Conservation (phyloP, 1,140 invertebrate genomes). For the Leguminivora glycinivorella region DNA sequence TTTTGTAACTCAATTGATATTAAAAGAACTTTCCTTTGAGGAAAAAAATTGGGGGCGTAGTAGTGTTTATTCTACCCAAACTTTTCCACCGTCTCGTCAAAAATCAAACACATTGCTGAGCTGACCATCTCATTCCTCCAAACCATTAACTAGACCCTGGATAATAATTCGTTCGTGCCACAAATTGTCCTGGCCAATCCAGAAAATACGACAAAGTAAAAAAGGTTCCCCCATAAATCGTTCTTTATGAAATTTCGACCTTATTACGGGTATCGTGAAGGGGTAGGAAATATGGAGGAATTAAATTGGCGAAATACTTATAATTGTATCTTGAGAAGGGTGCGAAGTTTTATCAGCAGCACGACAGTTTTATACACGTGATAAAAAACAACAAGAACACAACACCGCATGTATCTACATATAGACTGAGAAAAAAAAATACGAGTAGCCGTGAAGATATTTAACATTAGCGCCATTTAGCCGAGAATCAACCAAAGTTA, state of each 20-base stretch:
- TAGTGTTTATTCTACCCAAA: too few relatives aligned
- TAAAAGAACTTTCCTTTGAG: too few relatives aligned
- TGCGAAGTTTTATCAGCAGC: not conserved
- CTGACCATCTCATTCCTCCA: not conserved
- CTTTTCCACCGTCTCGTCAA: too few relatives aligned
- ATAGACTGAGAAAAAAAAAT: too few relatives aligned
- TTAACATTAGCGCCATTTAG: too few relatives aligned
- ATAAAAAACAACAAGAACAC: not conserved
- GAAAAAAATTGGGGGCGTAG: too few relatives aligned
- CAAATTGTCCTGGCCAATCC: conserved; percentile 19
- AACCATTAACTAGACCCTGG: not conserved
- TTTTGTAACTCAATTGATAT: too few relatives aligned
- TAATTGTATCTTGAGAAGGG: conserved; percentile 3
- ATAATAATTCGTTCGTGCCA: conserved; percentile 23
- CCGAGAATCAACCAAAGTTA: too few relatives aligned
- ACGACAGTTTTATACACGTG: not conserved
- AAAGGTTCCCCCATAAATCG: conserved; percentile 15
- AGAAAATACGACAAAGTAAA: conserved; percentile 20
- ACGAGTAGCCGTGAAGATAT: too few relatives aligned
- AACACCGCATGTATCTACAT: not conserved
- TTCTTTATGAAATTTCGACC: conserved; percentile 26
- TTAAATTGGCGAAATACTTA: conserved; percentile 11
- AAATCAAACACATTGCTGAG: too few relatives aligned
- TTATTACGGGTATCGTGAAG: conserved; percentile 4
- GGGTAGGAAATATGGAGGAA: conserved; percentile 8